Conservation (phyloP, 2,888 invertebrate genomes). For the Pasiphila rectangulata region DNA sequence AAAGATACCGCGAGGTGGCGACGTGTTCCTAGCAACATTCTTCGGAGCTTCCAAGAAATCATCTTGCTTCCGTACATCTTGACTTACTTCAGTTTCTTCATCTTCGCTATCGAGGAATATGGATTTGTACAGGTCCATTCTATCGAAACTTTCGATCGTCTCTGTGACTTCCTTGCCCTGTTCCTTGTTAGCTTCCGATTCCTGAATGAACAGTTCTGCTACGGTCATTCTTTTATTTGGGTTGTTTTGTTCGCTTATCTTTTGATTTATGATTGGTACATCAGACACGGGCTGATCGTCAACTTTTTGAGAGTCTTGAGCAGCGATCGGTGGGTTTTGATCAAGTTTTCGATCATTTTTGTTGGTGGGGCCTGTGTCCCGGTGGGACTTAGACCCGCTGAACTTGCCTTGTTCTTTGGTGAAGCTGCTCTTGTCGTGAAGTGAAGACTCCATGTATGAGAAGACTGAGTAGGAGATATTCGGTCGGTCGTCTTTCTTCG, state of each 20-base stretch:
- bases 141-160: slow-evolving; percentile 73
- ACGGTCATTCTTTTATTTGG: slow-evolving; percentile 68
- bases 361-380: slow-evolving; percentile 8
- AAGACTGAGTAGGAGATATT: slow-evolving; percentile 88
- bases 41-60: slow-evolving; percentile 62
- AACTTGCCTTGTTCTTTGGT: slow-evolving; percentile 68
- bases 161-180: slow-evolving; percentile 54
- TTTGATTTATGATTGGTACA: background rate
- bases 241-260: slow-evolving; percentile 28
- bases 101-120: slow-evolving; percentile 92
- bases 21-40: slow-evolving; percentile 83
- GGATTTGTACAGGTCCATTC: slow-evolving; percentile 91
- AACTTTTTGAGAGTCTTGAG: slow-evolving; percentile 2
- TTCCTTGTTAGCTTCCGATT: slow-evolving; percentile 61
- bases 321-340: slow-evolving; percentile 1
- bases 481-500: slow-evolving; percentile 68
- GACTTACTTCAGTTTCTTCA: slow-evolving; percentile 50
- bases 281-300: no score
- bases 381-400: slow-evolving; percentile 66
- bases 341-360: slow-evolving; percentile 8
- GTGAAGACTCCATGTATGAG: slow-evolving; percentile 85
- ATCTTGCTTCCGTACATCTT: background rate
- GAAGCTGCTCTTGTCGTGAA: slow-evolving; percentile 80
- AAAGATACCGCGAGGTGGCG: slow-evolving; percentile 87
- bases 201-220: slow-evolving; percentile 70